Evolutionary conservation across 2,797 vertebrate species (phyloP), one percentile per base, ranked within the genome.

Genomic region (Coregonus ussuriensis): DNA sequence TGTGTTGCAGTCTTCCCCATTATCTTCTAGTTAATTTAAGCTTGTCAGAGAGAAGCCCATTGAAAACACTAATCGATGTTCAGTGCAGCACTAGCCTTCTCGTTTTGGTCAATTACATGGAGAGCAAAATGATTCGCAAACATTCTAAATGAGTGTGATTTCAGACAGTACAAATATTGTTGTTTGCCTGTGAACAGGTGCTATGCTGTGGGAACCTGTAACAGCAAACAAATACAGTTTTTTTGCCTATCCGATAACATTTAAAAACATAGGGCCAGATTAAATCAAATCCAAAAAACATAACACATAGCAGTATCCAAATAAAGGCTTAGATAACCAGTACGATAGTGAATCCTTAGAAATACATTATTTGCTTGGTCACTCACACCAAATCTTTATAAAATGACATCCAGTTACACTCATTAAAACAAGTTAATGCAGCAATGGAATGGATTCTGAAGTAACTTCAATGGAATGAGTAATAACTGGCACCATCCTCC

Each of bases 391-490:
- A 59, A 65, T 47, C 37, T 29, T 54, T 56, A 54, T 37, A 72
- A 76, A 74, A 72, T 69, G 74, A 76, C 74, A 82, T 56, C 70
- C 59, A 71, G 67, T 70, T 53, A 63, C 33, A 69, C 33, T 81
- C 66, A 78, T 79, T 77, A 73, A 82, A 77, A 56, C 33, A 37
- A 68, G 59, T 59, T 82, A 68, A 84, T 84, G 59, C 74, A 25
- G 74, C 72, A 72, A 67, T 47, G 37, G 35, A 74, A 21, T 67
- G 52, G 78, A 72, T 68, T 75, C 74, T 73, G 15, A 79, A 82
- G 77, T 80, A 78, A 35, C 82, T 84, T 78, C 81, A 72, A 78
- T 74, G 14, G 65, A 59, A 74, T 53, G 67, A 74, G 56, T 80
- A 81, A 81, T 35, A 35, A 47, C 56, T 6, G 56, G 5, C 56